Conservation (phyloP, 2,888 invertebrate genomes). For the Coenonympha arcania region DNA sequence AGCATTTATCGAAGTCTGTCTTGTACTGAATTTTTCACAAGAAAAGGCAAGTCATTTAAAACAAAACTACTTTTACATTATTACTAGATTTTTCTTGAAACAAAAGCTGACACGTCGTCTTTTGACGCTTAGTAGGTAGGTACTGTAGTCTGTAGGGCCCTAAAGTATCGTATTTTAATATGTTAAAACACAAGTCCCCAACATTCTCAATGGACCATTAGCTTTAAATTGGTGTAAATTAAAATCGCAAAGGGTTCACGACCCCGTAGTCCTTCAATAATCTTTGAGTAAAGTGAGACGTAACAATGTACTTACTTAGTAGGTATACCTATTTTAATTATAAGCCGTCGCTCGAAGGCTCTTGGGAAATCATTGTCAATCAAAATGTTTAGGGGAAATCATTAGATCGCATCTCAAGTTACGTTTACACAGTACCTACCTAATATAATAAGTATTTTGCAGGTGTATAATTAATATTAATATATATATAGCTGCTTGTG, state of each 20-base stretch:
- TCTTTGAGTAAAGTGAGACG: constrained; percentile 61
- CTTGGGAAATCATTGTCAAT: constrained; percentile 29
- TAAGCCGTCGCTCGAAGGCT: constrained; percentile 49
- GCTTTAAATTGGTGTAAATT: constrained; percentile 49
- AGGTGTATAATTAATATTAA: too few species aligned
- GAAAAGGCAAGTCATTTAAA: too few species aligned
- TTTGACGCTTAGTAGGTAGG: too few species aligned
- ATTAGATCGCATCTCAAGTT: constrained; percentile 4
- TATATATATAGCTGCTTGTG: too few species aligned
- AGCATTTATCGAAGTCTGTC: too few species aligned
- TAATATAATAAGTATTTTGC: not conserved
- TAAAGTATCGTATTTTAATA: too few species aligned
- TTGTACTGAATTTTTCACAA: too few species aligned
- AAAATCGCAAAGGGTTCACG: constrained; percentile 62
- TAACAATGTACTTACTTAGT: constrained; percentile 69
- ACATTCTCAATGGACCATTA: not conserved
- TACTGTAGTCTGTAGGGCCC: too few species aligned
- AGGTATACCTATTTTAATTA: constrained; percentile 71
- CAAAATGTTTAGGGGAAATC: constrained; percentile 10
- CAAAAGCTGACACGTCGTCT: too few species aligned
- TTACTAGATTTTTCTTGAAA: too few species aligned
- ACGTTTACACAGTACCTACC: not conserved
- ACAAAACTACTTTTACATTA: too few species aligned
- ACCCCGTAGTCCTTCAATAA: constrained; percentile 49
- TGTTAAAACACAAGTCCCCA: not conserved